Evolutionary conservation across 1,140 invertebrate genomes (phyloP), one percentile per base, ranked within the genome.

Genomic region (Diorhabda sublineata): DNA sequence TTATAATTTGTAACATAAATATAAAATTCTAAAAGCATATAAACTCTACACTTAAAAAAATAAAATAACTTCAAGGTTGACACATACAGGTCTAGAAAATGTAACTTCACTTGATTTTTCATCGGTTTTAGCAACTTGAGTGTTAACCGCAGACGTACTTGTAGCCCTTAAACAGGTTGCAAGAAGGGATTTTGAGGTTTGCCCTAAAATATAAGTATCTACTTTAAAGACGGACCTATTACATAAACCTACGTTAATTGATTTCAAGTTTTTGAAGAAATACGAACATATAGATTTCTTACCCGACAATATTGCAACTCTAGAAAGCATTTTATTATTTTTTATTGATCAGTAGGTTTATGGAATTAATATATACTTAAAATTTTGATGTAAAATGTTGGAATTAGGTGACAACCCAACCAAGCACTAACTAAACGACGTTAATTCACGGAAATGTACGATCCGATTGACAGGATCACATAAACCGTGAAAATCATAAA

Each of bases 11-110:
- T 61, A 70, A 44, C 7, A 64, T 67, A 7, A 52, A 57, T 43
- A 44, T 58, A 9, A 71, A 69, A 59, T 45, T 61, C 6, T 56
- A 56, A 7, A 56, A 56, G n/a, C n/a, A 56, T 7, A 56, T 56
- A 56, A 56, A 56, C n/a, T 7, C n/a, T 7, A 56, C n/a, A 7
- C n/a, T 56, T n/a, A 56, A 56, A 56, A 56, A 6, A 56, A 7
- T 6, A 7, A 56, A 56, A 7, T 56, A 52, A 2, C n/a, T 52
- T 52, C 6, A 52, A 52, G 47, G 47, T 52, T 52, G 5, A 41
- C 58, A 74, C 77, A 75, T 69, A 87, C 86, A 7, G 87, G 87
- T 66, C 91, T 83, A 7, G 89, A 89, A 81, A 90, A 92, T 80
- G 92, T 87, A 52, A 85, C 84, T 41, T 84, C 47, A 52, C 47